phyloP scores from a whole-genome alignment of 1,140 invertebrate genomes.

The Hylyphantes graminicola region DNA sequence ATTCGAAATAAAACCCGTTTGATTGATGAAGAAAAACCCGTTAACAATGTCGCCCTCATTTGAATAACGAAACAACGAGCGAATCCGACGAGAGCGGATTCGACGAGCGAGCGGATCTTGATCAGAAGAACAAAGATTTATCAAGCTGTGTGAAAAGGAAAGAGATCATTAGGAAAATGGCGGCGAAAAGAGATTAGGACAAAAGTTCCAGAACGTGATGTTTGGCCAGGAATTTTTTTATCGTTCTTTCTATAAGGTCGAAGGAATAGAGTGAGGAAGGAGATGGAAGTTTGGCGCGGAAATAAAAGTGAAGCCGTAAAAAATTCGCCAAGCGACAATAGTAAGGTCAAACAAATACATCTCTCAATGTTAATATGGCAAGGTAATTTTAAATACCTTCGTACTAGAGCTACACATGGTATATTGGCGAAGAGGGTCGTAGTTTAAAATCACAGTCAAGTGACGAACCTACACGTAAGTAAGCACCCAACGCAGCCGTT shows the following conservation, averaged over 20 bases:
- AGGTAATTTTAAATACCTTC: too few relatives aligned
- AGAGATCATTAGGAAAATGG: conserved; percentile 48
- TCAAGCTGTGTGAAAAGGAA: conserved; percentile 46
- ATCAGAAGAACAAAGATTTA: conserved; percentile 46
- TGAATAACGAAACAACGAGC: conserved; percentile 25
- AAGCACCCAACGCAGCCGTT: too few relatives aligned
- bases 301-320: too few relatives aligned
- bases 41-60: conserved; percentile 43
- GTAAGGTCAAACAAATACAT: too few relatives aligned
- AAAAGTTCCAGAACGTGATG: conserved; percentile 40
- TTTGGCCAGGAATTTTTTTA: conserved; percentile 7
- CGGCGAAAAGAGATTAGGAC: conserved; percentile 46
- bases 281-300: too few relatives aligned
- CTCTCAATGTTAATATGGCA: too few relatives aligned
- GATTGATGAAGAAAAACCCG: conserved; percentile 33
- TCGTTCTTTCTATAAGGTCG: not conserved
- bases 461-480: too few relatives aligned
- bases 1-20: conserved; percentile 30
- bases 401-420: too few relatives aligned
- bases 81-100: not conserved
- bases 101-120: not conserved
- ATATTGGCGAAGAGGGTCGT: too few relatives aligned
- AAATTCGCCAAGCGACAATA: too few relatives aligned
- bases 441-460: too few relatives aligned
- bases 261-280: not conserved